phyloP scores from a whole-genome alignment of 2,888 invertebrate genomes.

The Eilema sororculum region DNA sequence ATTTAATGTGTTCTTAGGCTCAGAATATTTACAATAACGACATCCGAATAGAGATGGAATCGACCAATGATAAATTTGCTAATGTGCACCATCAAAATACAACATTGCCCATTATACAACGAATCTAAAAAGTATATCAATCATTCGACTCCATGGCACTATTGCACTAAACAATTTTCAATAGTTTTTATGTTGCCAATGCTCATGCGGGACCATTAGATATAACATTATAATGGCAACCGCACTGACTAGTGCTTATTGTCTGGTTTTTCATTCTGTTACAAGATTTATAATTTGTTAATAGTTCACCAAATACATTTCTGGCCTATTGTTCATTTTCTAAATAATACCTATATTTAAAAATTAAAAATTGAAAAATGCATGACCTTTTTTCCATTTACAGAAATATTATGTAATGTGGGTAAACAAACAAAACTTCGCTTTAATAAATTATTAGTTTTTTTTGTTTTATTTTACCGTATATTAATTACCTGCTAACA shows the following conservation, averaged over 20 bases:
- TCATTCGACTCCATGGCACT: constrained; percentile 39
- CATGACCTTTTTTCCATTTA: too few relatives aligned
- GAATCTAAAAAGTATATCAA: not conserved
- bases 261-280: constrained; percentile 36
- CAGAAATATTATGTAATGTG: too few relatives aligned
- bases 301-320: not conserved
- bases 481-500: too few relatives aligned
- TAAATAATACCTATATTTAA: too few relatives aligned
- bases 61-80: too few relatives aligned
- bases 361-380: too few relatives aligned
- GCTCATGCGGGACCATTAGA: constrained; percentile 45
- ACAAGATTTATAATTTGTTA: constrained; percentile 25
- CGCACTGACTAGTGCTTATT: constrained; percentile 47
- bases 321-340: not conserved
- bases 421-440: too few relatives aligned
- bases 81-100: not conserved
- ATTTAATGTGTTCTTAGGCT: too few relatives aligned
- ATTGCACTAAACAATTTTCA: constrained; percentile 28
- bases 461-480: too few relatives aligned
- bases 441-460: too few relatives aligned
- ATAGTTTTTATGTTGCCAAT: constrained; percentile 42
- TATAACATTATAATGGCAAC: constrained; percentile 52
- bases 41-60: too few relatives aligned
- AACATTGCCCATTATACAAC: not conserved
- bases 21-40: too few relatives aligned